Base-by-base conservation (phyloP, 2,888 invertebrate species). In the Trissolcus japonicus region DNA sequence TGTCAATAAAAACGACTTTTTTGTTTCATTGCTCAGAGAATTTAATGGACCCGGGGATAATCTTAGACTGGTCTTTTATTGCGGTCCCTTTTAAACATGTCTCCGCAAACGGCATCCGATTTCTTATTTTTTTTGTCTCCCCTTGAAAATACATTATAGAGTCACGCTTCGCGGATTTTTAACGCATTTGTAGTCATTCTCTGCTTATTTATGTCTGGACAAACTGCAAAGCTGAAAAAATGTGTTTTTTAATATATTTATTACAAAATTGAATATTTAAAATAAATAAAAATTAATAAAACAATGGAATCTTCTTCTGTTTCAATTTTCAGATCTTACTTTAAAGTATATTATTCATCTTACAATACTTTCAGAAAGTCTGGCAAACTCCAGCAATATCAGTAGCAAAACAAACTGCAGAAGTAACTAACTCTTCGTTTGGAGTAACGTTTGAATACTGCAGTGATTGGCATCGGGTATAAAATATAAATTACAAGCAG, bases 401-500 rank as follows among this genome's bases (percentile, higher is more conserved):
- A 50, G 53, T 50, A 68, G 56, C 65, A 74, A 75, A 80, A 76
- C 76, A 78, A 76, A 43, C 53, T 67, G 65, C 68, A 69, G 69
- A 69, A 73, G 74, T 73, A 74, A 73, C 73, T 66, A 75, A 78
- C 63, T 74, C 55, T 19, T 57, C 53, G 14, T 46, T 16, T 17
- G 51, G 78, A 76, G 79, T 75, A 74, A 74, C 67, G 76, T 66
- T 53, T 81, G 88, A 88, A 88, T 88, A 85, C 83, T 78, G 63
- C 86, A 82, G 86, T 88, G 88, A 88, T 88, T 88, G 88, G 84
- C 80, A 85, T 86, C 83, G 84, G 82, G 82, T 82, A 83, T 83
- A 82, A 87, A 86, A 82, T 84, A 82, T 86, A 86, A 88, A 87
- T 88, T 87, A 85, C 82, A 83, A 85, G 78, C 68, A 79, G 81